Percentiles rank a stretch among this genome's conserved stretches.
phyloP scores from a whole-genome alignment of 2,113 vertebrate genomes.

The Motacilla alba region DNA sequence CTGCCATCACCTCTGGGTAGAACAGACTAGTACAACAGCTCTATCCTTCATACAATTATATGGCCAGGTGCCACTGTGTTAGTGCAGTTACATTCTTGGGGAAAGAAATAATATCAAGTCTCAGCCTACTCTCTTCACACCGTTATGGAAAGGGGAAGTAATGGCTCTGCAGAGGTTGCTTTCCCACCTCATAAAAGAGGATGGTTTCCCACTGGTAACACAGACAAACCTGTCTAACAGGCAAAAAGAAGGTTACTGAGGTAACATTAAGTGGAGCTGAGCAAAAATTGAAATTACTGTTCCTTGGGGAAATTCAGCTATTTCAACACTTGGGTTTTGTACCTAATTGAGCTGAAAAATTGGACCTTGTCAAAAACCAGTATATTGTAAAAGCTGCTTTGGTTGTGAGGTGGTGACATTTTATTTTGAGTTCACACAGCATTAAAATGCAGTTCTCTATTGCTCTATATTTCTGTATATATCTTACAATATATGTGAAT shows the following conservation, averaged over 20 bases:
- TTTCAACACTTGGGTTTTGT: constrained; percentile 35
- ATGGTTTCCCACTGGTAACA: constrained; percentile 22
- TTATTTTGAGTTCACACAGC: background rate
- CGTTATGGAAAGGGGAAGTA: constrained; percentile 21
- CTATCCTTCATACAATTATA: background rate
- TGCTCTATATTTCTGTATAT: background rate
- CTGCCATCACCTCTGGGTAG: background rate
- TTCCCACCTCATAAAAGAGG: constrained; percentile 57
- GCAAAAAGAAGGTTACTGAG: background rate
- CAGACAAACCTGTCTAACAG: background rate
- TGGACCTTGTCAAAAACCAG: background rate
- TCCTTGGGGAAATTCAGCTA: constrained; percentile 16
- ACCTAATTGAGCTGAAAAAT: constrained; percentile 43
- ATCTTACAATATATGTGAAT: background rate
- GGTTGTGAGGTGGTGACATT: background rate
- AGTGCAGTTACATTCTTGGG: background rate
- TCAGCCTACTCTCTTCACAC: constrained; percentile 9
- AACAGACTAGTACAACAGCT: background rate
- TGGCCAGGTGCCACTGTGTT: constrained; percentile 1
- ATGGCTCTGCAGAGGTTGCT: constrained; percentile 48
- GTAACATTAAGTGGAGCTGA: background rate
- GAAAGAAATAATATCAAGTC: constrained; percentile 18
- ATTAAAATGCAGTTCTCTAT: background rate
- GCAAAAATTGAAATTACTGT: constrained; percentile 28
- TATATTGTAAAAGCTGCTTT: background rate